A percentile compares a stretch with the other conserved stretches of the same genome.
Evolutionary conservation across 2,888 invertebrate genomes (phyloP).

Genomic region (Disparrhopalites patrizii): DNA sequence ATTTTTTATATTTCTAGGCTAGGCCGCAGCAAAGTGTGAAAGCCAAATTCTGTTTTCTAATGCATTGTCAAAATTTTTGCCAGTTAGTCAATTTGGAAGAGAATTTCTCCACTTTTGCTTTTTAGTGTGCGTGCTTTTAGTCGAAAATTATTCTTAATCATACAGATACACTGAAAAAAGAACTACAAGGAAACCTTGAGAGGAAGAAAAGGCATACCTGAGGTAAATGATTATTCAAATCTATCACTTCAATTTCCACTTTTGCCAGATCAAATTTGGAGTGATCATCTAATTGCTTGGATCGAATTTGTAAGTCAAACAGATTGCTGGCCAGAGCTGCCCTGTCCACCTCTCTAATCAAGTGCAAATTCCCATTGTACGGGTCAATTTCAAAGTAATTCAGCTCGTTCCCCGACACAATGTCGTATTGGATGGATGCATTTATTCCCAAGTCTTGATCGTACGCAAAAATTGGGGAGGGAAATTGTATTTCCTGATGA

Average conservation of each 20-base stretch:
- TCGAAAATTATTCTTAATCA: too few species aligned
- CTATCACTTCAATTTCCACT: constrained; percentile 68
- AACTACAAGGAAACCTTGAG: too few species aligned
- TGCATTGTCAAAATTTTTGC: too few species aligned
- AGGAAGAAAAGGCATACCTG: too few species aligned
- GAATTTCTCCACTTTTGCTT: too few species aligned
- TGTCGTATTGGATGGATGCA: constrained; percentile 69
- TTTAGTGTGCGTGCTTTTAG: too few species aligned
- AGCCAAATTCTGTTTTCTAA: too few species aligned
- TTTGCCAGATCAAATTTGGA: constrained; percentile 69
- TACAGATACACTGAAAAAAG: too few species aligned
- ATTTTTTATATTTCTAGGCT: too few species aligned
- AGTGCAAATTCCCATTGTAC: constrained; percentile 68
- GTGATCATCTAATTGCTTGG: constrained; percentile 63
- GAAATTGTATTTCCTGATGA: constrained; percentile 66
- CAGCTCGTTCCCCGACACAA: constrained; percentile 74
- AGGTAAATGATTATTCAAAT: constrained; percentile 75
- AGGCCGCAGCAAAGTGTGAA: too few species aligned
- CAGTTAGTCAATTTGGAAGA: too few species aligned
- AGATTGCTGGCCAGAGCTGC: constrained; percentile 56
- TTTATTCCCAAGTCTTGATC: constrained; percentile 76
- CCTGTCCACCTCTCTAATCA: constrained; percentile 76
- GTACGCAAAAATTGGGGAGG: constrained; percentile 68
- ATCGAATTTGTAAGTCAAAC: constrained; percentile 65
- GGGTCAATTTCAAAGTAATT: constrained; percentile 70